phyloP scores from a whole-genome alignment of 1,140 invertebrate genomes.

The Chlorops oryzae region DNA sequence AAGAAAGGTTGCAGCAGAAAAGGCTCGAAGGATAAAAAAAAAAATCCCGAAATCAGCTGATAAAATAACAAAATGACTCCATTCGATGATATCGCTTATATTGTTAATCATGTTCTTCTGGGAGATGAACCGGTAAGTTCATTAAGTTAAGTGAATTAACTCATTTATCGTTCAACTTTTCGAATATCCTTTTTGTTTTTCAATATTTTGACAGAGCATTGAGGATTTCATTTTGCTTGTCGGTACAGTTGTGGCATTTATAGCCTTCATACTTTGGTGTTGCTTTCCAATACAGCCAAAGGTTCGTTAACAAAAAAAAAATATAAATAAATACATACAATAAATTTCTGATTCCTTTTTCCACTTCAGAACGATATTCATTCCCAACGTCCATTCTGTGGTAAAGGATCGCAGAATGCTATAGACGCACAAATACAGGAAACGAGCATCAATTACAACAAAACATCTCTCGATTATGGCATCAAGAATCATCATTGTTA shows the following conservation, averaged over 20 bases:
- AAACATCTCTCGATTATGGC: too few relatives aligned
- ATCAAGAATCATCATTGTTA: background rate
- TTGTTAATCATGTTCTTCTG: constrained; percentile 55
- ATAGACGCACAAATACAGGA: too few relatives aligned
- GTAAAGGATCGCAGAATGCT: too few relatives aligned
- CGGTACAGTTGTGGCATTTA: constrained; percentile 58
- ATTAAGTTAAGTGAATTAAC: constrained; percentile 6
- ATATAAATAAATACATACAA: too few relatives aligned
- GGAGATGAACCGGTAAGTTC: constrained; percentile 56
- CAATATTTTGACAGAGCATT: constrained; percentile 48
- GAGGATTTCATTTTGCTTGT: constrained; percentile 59
- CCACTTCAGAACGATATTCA: too few relatives aligned
- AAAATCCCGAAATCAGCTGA: constrained; percentile 15
- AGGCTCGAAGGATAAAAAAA: constrained; percentile 6
- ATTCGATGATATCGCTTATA: constrained; percentile 56
- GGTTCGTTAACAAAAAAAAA: constrained; percentile 30
- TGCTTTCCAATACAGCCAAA: constrained; percentile 60
- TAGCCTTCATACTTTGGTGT: constrained; percentile 59
- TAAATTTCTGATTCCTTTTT: too few relatives aligned
- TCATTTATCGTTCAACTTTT: background rate
- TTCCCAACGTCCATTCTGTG: too few relatives aligned
- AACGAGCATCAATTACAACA: too few relatives aligned
- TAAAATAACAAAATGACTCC: constrained; percentile 50
- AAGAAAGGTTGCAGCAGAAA: too few relatives aligned
- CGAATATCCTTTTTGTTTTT: background rate